Percentiles rank a stretch among this genome's conserved stretches.
Conservation (phyloP, 2,797 vertebrate species). For the Coreius guichenoti region DNA sequence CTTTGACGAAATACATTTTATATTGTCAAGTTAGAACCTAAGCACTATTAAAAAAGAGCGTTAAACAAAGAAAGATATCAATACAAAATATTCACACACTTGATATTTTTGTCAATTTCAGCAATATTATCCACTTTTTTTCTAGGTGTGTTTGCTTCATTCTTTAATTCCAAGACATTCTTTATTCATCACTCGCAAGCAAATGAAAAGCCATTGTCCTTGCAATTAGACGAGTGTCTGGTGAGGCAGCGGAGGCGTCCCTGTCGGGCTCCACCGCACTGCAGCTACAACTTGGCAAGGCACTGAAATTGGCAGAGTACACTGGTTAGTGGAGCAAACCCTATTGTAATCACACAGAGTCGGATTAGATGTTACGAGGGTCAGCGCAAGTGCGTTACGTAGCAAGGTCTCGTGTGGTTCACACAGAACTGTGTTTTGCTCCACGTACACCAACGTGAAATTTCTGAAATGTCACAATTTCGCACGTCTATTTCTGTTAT, state of each 20-base stretch:
- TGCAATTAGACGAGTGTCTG: not conserved
- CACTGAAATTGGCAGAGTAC: slow-evolving; percentile 2
- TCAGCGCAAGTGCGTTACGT: not conserved
- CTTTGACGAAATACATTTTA: not conserved
- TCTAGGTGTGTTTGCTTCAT: not conserved
- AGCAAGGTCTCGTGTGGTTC: slow-evolving; percentile 1
- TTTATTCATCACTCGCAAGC: not conserved
- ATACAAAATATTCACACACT: not conserved
- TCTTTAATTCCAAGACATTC: not conserved
- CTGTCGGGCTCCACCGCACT: not conserved
- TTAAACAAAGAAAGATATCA: not conserved
- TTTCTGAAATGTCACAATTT: slow-evolving; percentile 28
- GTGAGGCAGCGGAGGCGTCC: not conserved
- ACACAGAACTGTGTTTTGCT: not conserved
- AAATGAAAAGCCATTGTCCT: slow-evolving; percentile 26
- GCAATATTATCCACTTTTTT: not conserved
- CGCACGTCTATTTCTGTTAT: slow-evolving; percentile 9
- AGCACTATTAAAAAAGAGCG: not conserved
- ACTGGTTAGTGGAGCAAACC: not conserved
- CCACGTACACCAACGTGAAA: not conserved
- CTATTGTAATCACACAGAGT: not conserved
- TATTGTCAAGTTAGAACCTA: not conserved
- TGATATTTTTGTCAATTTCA: not conserved
- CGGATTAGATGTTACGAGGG: not conserved
- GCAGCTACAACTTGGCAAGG: slow-evolving; percentile 14